Base-by-base conservation (phyloP, 2,113 vertebrate genomes). In the Callionymus lyra region DNA sequence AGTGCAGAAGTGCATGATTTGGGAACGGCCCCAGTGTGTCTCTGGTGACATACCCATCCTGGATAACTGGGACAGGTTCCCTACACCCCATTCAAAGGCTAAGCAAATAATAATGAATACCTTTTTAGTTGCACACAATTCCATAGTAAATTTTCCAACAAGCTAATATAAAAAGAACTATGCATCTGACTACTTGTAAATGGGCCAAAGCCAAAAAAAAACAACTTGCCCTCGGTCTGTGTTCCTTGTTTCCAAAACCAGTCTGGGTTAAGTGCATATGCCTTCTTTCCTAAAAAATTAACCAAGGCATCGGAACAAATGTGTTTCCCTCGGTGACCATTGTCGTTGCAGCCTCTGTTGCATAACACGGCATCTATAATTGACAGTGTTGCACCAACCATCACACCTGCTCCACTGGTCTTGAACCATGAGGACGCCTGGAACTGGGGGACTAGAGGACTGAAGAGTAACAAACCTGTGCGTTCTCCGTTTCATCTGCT, bases 281-380 rank as follows among this genome's bases (percentile, higher is more conserved):
- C 34, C 0, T 51, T 50, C 16, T 27, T 3, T 14, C 12, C 17
- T 44, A 56, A 41, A 9, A 16, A 6, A 47, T 14, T 12, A 19
- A 43, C 15, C 15, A 39, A 57, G 9, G 11, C 38, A 52, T 3
- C 8, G 46, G 36, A 47, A 52, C 21, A 37, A 49, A 36, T 38
- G 17, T 34, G 51, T 62, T 65, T 56, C 39, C 36, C 52, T 14
- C 10, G 32, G 39, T 34, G 21, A 27, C 21, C 21, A 63, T 21
- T 57, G 49, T 41, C 39, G 44, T 36, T 40, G 35, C 50, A 43
- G 48, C 44, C 42, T 52, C 38, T 54, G 68, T 77, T 82, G 75
- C 48, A 31, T 68, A 78, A 81, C 61, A 74, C 70, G 47, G 18
- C 56, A 66, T 76, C 18, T 18, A 78, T 72, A 51, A 77, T 74